Evolutionary conservation across 2,113 vertebrate genomes (phyloP), one percentile per base, ranked within the genome.

Genomic region (Centropus unirufus): DNA sequence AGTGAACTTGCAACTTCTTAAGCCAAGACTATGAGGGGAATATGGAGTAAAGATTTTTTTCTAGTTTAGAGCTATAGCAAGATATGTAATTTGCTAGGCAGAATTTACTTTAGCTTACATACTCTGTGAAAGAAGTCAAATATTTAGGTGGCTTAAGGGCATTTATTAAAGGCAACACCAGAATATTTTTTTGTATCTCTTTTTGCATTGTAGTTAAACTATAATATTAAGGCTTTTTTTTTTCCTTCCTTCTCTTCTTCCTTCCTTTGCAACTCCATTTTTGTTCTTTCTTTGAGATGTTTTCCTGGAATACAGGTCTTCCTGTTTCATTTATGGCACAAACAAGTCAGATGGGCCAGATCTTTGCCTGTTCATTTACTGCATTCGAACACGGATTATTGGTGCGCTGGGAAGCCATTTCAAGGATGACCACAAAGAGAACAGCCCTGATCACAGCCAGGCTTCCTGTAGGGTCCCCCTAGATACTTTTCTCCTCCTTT

Each of bases 191-290:
- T 61, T 87, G 12, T 58, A 2, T 61, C 32, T 78, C 19, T 77
- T 32, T 66, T 47, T 11, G 66, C 42, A 18, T 68, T 96, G 94
- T 87, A 87, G 59, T 86, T 92, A 93, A 96, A 69, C 66, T 75
- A 14, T 61, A 79, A 14, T 78, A 74, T 14, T 12, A 81, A 29
- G 89, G 39, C 67, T 6, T 61, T 69, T 90, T 26, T 91, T 82
- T 80, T 59, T 17, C 0, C 22, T 61, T 73, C 42, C 20, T 80
- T 78, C 18, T 20, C 62, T 42, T 76, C 51, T 92, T 76, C 36
- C 30, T 84, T 83, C 34, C 20, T 59, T 46, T 6, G 5, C 77
- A 82, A 61, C 24, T 46, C 30, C 21, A 26, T 47, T 14, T 49
- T 58, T 42, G 68, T 80, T 69, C 49, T 73, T 73, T 66, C 32